Base-by-base conservation (phyloP, 1,140 invertebrate genomes). In the Microplitis mediator region DNA sequence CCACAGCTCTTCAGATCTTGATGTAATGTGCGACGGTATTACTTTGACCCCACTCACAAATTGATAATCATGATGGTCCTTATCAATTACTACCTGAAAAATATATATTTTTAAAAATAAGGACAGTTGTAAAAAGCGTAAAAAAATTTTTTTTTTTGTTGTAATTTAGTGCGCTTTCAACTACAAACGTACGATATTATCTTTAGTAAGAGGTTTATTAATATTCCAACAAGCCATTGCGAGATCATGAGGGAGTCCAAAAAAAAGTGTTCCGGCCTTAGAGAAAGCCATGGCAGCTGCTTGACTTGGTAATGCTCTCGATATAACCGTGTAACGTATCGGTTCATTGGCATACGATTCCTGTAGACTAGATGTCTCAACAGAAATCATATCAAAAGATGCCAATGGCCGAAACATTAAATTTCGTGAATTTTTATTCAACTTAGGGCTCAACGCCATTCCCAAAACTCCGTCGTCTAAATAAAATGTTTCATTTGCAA, bases 31-130 rank as follows among this genome's bases (percentile, higher is more conserved):
- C 82, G 31, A 90, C 75, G 76, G 77, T 58, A 75, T 78, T 36
- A 88, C 79, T 83, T 93, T 93, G 0, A 93, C 78, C 2, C 92
- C 92, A 75, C 90, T 92, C 6, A 89, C 86, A 79, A 93, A 93
- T 73, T 91, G 90, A 32, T 91, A 76, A 0, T 85, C 89, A 68
- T 88, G 80, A 13, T 74, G 75, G 77, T 91, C 82, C 0, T 85
- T 71, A 3, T 88, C 88, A 0, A 91, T 74, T n/a, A 85, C 80
- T 36, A 88, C 83, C 84, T 84, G 62, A 4, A 77, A 72, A 74
- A 71, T 51, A 52, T n/a, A 62, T 45, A 58, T 9, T 14, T 4
- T n/a, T 35, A 45, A 16, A 67, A 23, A 35, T 61, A 67, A 72
- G 71, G 56, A 54, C 5, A 54, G 4, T 4, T 8, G 71, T 39